A percentile compares a stretch with the other conserved stretches of the same genome.
phyloP scores from a whole-genome alignment of 2,113 vertebrate species.

The Pontoporia blainvillei region DNA sequence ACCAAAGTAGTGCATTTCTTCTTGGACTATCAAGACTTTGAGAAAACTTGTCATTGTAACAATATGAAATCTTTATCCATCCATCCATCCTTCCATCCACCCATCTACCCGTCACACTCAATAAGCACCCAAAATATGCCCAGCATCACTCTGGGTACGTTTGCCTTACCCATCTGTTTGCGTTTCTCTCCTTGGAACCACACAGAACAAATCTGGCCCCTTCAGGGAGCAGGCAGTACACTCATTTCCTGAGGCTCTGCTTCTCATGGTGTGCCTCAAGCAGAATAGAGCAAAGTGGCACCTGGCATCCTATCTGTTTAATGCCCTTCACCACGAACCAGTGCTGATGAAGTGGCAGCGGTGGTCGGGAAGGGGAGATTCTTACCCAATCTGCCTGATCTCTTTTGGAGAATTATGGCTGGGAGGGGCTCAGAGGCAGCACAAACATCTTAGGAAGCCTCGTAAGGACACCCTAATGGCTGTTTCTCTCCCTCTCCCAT shows the following conservation, averaged over 20 bases:
- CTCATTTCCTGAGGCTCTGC: background rate
- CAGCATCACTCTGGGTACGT: background rate
- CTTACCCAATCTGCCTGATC: background rate
- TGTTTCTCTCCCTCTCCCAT: background rate
- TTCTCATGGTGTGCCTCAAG: background rate
- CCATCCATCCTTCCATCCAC: background rate
- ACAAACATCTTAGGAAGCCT: background rate
- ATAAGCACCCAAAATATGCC: background rate
- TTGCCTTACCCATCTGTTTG: background rate
- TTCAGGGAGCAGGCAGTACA: background rate
- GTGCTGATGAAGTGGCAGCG: background rate
- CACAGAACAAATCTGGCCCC: background rate
- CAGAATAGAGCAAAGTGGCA: background rate
- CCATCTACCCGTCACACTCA: background rate
- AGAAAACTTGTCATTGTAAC: background rate
- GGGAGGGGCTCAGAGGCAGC: background rate
- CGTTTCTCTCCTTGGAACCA: background rate
- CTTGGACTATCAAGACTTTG: background rate
- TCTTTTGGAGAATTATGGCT: too few relatives aligned
- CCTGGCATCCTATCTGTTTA: background rate
- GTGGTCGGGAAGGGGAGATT: background rate
- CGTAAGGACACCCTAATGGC: background rate
- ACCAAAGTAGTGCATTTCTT: background rate
- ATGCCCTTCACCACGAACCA: accelerated
- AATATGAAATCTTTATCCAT: background rate